phyloP scores from a whole-genome alignment of 2,888 invertebrate species.

The Drosophila flavopinicola region DNA sequence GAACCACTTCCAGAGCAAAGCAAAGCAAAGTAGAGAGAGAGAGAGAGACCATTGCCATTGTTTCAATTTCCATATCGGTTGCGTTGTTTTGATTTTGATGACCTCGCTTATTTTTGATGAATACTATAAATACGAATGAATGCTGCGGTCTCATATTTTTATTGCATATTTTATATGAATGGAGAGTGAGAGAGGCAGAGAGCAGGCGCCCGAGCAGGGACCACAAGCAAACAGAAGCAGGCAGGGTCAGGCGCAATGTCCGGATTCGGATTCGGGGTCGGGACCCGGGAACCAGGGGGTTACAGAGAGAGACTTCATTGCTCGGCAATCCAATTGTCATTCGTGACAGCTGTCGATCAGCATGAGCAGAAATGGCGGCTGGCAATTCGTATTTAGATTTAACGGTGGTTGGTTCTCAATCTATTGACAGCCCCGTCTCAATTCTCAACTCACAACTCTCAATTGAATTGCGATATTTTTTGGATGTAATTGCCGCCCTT shows the following conservation, averaged over 20 bases:
- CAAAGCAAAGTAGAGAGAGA: not conserved
- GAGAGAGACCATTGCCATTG: constrained; percentile 60
- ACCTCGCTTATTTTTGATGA: constrained; percentile 57
- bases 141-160: constrained; percentile 65
- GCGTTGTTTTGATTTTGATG: constrained; percentile 74
- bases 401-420: constrained; percentile 63
- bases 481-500: constrained; percentile 72
- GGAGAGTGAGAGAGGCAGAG: too few species aligned
- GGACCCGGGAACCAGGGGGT: not conserved
- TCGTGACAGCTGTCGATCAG: constrained; percentile 83
- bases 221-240: constrained; percentile 1
- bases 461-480: constrained; percentile 59
- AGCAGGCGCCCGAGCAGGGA: constrained; percentile 13
- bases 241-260: not conserved
- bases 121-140: constrained; percentile 66
- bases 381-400: constrained; percentile 39
- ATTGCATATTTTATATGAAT: constrained; percentile 71
- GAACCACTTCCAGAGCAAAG: constrained; percentile 25
- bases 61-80: constrained; percentile 72
- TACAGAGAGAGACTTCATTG: constrained; percentile 15
- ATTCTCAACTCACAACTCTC: constrained; percentile 20
- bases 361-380: constrained; percentile 70
- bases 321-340: constrained; percentile 76
- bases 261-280: too few species aligned
- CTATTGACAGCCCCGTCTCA: constrained; percentile 50